These are phyloP conservation scores for Takifugu bimaculatus DNA, from an alignment of 2,113 vertebrate species.

Conservation along the genomic window DNA sequence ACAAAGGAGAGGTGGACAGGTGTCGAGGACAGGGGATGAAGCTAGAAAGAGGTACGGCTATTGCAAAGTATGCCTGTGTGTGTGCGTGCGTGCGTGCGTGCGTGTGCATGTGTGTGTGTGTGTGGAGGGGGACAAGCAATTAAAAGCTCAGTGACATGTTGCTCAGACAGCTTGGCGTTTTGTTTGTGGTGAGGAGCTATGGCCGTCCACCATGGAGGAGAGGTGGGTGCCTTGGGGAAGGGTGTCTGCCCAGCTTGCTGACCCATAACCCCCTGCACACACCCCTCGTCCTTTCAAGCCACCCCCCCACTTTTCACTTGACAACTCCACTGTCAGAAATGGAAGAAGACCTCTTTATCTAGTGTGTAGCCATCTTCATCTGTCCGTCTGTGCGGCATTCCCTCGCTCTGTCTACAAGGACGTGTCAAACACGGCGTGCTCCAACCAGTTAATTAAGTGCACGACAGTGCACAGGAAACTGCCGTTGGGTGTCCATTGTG, in stretches of 20 bases:
- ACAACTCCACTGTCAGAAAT: slow-evolving; percentile 70
- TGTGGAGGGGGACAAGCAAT: slow-evolving; percentile 69
- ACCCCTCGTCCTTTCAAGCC: slow-evolving; percentile 58
- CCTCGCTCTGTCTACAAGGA: slow-evolving; percentile 5
- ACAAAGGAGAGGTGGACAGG: too few relatives aligned
- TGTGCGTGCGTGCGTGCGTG: slow-evolving; percentile 1
- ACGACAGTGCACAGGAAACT: slow-evolving; percentile 7
- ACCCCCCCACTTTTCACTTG: slow-evolving; percentile 59
- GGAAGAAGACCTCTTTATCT: slow-evolving; percentile 65
- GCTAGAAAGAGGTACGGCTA: too few relatives aligned
- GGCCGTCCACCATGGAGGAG: slow-evolving; percentile 60
- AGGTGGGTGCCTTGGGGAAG: slow-evolving; percentile 61
- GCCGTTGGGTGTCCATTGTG: slow-evolving; percentile 28
- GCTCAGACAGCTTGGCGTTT: slow-evolving; percentile 69
- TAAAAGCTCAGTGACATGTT: slow-evolving; percentile 72
- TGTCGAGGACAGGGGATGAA: too few relatives aligned
- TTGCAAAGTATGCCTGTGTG: background rate
- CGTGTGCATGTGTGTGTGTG: slow-evolving; percentile 22
- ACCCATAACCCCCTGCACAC: slow-evolving; percentile 73
- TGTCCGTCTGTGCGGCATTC: slow-evolving; percentile 12
- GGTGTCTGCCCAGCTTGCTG: slow-evolving; percentile 70
- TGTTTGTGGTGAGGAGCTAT: slow-evolving; percentile 67
- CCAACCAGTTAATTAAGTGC: slow-evolving; percentile 13
- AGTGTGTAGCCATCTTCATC: slow-evolving; percentile 51
- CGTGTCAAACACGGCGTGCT: slow-evolving; percentile 17